A percentile compares a stretch with the other conserved stretches of the same genome.
phyloP scores from a whole-genome alignment of 2,888 invertebrate species.

The Papilio protenor region DNA sequence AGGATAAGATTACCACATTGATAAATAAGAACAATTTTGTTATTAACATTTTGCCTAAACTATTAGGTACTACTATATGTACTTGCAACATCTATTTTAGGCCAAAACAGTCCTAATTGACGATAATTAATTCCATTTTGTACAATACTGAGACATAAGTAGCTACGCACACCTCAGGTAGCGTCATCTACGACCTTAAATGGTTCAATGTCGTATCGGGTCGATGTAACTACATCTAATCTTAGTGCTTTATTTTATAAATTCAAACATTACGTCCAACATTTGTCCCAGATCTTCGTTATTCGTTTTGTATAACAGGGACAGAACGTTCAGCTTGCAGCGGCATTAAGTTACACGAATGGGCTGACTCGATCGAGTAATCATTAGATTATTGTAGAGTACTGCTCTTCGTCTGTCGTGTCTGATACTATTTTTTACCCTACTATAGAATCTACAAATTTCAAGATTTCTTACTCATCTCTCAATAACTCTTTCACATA shows the following conservation, averaged over 20 bases:
- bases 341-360: not conserved
- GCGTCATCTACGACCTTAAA: conserved; percentile 3
- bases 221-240: conserved; percentile 7
- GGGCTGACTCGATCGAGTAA: not conserved
- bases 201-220: conserved; percentile 9
- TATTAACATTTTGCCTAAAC: not conserved
- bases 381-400: not conserved
- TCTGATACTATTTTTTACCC: not conserved
- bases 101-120: not conserved
- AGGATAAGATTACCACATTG: not conserved
- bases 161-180: not conserved
- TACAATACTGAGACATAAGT: not conserved
- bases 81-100: not conserved
- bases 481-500: not conserved
- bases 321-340: not conserved
- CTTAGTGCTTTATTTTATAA: not conserved
- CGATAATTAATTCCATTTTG: conserved; percentile 3
- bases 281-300: not conserved
- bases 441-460: not conserved
- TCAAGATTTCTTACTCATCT: not conserved
- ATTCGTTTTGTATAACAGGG: not conserved
- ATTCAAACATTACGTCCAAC: not conserved
- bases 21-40: not conserved
- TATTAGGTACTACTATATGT: not conserved
- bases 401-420: no score